phyloP scores from a whole-genome alignment of 1,140 invertebrate species.

The Potamilus streckersoni region DNA sequence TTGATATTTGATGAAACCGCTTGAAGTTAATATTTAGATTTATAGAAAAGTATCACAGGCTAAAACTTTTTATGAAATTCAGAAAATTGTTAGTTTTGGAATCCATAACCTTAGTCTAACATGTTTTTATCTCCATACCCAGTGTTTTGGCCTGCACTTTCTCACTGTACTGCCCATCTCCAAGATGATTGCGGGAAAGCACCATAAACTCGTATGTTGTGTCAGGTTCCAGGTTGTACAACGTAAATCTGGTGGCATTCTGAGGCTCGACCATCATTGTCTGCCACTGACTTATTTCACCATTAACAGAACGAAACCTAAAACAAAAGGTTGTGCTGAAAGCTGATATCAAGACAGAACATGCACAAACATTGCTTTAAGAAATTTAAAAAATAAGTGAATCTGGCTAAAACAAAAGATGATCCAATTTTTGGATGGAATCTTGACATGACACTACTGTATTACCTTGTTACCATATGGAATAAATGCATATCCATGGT shows the following conservation, averaged over 20 bases:
- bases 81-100: background rate
- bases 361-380: too few relatives aligned
- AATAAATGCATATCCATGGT: too few relatives aligned
- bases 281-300: conserved; percentile 43
- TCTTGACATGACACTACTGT: too few relatives aligned
- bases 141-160: conserved; percentile 89
- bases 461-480: too few relatives aligned
- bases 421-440: too few relatives aligned
- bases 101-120: background rate
- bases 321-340: conserved; percentile 1
- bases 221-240: conserved; percentile 89
- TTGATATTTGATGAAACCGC: too few relatives aligned
- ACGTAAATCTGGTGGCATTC: conserved; percentile 88
- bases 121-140: conserved; percentile 74
- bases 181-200: conserved; percentile 91
- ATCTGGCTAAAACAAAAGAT: too few relatives aligned
- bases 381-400: too few relatives aligned
- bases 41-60: too few relatives aligned
- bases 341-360: too few relatives aligned
- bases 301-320: conserved; percentile 49
- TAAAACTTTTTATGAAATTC: too few relatives aligned
- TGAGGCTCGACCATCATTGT: conserved; percentile 68
- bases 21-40: too few relatives aligned
- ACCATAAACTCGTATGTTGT: conserved; percentile 97
- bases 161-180: conserved; percentile 95